Base-by-base conservation (phyloP, 2,113 vertebrate species). In the Periophthalmus modestus region DNA sequence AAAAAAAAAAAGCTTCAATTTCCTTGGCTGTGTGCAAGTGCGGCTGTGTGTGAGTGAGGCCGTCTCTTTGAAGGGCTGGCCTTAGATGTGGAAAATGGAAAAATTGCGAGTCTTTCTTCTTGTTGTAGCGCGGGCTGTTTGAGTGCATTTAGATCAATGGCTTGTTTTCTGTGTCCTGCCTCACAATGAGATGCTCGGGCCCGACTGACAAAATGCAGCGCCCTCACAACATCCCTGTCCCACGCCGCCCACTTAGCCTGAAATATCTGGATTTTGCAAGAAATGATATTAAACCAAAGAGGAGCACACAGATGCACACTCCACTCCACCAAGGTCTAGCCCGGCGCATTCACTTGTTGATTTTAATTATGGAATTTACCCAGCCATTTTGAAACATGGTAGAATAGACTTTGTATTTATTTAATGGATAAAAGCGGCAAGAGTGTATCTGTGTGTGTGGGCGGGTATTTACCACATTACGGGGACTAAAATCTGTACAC, bases 41-140 rank as follows among this genome's bases (percentile, higher is more conserved):
- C 91, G 28, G 93, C 85, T 87, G 94, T 90, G 28, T 93, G 87
- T 90, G 92, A 89, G 77, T 93, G 93, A 91, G 28, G 93, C 85
- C 88, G 94, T 90, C 92, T 94, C 96, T 99, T 98, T 97, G 97
- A 98, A 96, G 94, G 88, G 93, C 92, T 86, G 89, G 87, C 85
- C 80, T 86, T 85, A 89, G 87, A 95, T 95, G 94, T 92, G 92
- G 94, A 93, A 95, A 95, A 93, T 91, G 84, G 93, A 92, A 85
- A 99, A 97, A 98, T 97, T 96, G 95, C 95, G 82, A 93, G 95
- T 95, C 91, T 97, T 98, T 43, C 10, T 98, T 97, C 95, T 95
- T 95, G 96, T 97, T 98, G 39, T 43, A 43, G 39, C 39, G 39
- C 96, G 92, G 90, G 94, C 85, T 79, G 80, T 96, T 96, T 91